Conservation (phyloP, 1,140 invertebrate species). For the Habropoda laboriosa region DNA sequence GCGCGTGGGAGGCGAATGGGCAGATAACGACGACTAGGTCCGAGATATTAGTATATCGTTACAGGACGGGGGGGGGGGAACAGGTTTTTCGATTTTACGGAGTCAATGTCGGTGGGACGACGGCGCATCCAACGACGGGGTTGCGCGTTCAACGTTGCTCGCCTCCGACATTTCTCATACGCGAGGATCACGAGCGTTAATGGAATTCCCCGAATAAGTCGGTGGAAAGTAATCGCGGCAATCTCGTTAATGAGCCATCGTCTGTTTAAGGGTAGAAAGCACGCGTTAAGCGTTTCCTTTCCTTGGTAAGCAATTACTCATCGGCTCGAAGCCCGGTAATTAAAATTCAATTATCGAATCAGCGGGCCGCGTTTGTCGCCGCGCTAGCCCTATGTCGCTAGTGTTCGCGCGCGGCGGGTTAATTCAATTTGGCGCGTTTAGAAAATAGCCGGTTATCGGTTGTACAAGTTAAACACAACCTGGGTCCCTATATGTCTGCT, state of each 20-base stretch:
- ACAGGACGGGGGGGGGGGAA: constrained; percentile 11
- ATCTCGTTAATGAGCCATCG: constrained; percentile 35
- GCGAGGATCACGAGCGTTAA: constrained; percentile 19
- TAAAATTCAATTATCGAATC: constrained; percentile 48
- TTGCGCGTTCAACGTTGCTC: background rate
- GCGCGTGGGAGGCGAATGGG: constrained; percentile 29
- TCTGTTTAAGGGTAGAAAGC: background rate
- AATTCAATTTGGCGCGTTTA: constrained; percentile 39
- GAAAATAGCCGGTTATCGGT: constrained; percentile 34
- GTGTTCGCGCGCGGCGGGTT: background rate
- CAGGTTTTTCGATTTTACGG: constrained; percentile 47
- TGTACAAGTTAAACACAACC: constrained; percentile 34
- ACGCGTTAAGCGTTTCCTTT: constrained; percentile 9
- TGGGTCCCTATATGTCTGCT: background rate
- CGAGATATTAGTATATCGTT: constrained; percentile 48
- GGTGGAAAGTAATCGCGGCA: constrained; percentile 25
- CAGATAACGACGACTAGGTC: constrained; percentile 50
- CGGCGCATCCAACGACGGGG: background rate
- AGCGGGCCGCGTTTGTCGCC: background rate
- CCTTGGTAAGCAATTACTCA: constrained; percentile 4
- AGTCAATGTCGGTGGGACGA: constrained; percentile 28
- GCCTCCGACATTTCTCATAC: background rate
- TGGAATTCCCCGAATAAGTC: constrained; percentile 28
- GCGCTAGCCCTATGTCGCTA: too few species aligned
- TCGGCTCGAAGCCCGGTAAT: background rate